phyloP scores from a whole-genome alignment of 2,888 invertebrate species.

The Noctuana brunneofusca region DNA sequence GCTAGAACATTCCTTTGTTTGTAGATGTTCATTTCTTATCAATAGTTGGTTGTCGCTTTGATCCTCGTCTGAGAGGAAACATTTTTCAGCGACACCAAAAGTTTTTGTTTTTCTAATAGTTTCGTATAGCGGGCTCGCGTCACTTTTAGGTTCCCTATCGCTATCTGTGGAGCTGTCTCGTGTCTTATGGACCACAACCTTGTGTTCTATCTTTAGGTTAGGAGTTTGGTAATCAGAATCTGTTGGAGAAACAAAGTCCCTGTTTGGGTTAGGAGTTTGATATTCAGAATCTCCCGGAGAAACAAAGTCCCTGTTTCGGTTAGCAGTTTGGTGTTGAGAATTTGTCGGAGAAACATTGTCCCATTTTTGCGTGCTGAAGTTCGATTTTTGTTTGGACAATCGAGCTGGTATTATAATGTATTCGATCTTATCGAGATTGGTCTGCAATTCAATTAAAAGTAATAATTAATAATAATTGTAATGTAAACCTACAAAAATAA shows the following conservation, averaged over 20 bases:
- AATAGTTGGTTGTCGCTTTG: slow-evolving; percentile 40
- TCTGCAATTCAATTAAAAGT: slow-evolving; percentile 49
- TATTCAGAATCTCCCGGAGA: slow-evolving; percentile 72
- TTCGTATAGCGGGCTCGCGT: slow-evolving; percentile 62
- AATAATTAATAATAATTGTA: too few relatives aligned
- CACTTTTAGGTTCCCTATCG: slow-evolving; percentile 61
- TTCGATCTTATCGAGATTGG: slow-evolving; percentile 63
- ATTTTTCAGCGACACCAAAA: slow-evolving; percentile 53
- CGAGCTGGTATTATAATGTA: slow-evolving; percentile 70
- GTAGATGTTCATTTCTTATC: slow-evolving; percentile 54
- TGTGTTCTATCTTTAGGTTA: slow-evolving; percentile 53
- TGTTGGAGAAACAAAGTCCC: slow-evolving; percentile 63
- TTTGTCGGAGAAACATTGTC: slow-evolving; percentile 64
- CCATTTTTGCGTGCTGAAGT: slow-evolving; percentile 63
- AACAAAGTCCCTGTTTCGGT: too few relatives aligned
- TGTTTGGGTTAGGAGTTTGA: slow-evolving; percentile 55
- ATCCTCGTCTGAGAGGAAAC: slow-evolving; percentile 58
- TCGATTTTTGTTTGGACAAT: slow-evolving; percentile 54
- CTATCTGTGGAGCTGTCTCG: slow-evolving; percentile 57
- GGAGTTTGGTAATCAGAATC: slow-evolving; percentile 68
- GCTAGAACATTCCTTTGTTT: slow-evolving; percentile 63
- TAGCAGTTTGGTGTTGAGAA: slow-evolving; percentile 63
- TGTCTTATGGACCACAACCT: slow-evolving; percentile 56
- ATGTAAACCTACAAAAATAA: neutral
- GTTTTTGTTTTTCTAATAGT: slow-evolving; percentile 53